A percentile compares a stretch with the other conserved stretches of the same genome.
These are phyloP conservation scores for Umimayanthus kanabou DNA, from an alignment of 92 coral and sea anemone genomes.

Conservation along the genomic window DNA sequence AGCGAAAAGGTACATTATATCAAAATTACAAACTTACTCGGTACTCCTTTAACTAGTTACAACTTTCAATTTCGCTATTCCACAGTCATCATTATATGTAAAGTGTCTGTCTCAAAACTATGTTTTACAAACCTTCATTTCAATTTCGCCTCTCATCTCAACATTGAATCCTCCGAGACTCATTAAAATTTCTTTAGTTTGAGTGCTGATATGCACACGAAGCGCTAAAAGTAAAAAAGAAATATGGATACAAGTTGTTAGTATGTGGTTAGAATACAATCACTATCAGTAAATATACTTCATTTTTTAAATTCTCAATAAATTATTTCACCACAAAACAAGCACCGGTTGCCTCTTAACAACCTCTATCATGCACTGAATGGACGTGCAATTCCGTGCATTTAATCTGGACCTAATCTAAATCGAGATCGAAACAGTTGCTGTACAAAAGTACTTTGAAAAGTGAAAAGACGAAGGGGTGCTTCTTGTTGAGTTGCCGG, in stretches of 20 bases:
- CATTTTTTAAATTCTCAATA: too few species aligned
- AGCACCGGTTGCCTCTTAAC: neutral
- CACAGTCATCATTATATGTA: neutral
- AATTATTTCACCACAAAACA: neutral
- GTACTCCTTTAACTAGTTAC: too few species aligned
- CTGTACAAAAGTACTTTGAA: too few species aligned
- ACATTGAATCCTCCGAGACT: conserved; percentile 46
- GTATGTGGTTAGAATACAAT: too few species aligned
- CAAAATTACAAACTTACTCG: too few species aligned
- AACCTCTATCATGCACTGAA: neutral
- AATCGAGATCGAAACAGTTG: neutral
- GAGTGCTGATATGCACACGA: conserved; percentile 49
- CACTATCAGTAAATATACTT: neutral
- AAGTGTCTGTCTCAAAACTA: neutral
- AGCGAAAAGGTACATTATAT: too few species aligned
- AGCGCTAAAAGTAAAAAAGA: conserved; percentile 38
- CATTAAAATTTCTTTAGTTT: conserved; percentile 51
- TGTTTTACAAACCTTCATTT: conserved; percentile 45
- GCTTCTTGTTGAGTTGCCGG: neutral
- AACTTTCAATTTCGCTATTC: too few species aligned
- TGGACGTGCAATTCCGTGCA: neutral
- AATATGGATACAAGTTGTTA: neutral
- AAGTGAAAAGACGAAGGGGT: neutral
- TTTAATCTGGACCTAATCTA: too few species aligned
- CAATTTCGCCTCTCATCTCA: conserved; percentile 53